Base-by-base conservation (phyloP, 2,113 vertebrate genomes). In the Bubo bubo region DNA sequence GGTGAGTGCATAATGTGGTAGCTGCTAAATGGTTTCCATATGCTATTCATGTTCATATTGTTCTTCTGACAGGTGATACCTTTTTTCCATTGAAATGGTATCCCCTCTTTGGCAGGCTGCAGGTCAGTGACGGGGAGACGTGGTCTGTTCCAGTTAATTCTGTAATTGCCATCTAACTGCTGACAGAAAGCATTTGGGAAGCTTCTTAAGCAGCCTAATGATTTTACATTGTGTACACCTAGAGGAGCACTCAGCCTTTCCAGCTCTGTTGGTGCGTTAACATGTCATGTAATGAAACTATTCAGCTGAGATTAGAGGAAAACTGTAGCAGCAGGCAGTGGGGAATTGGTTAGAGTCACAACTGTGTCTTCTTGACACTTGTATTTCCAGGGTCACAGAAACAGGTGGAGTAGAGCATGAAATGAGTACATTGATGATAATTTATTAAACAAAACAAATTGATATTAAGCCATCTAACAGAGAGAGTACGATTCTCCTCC, bases 121-220 rank as follows among this genome's bases (percentile, higher is more conserved):
- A 2, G 63, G 86, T 85, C 71, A 92, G 72, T 4, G 3, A 58
- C 26, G 75, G 41, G 59, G 30, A 92, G 66, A 81, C 5, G 5
- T 49, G 67, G 66, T 67, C 62, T 47, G 39, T 68, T 91, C 86
- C 94, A 95, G 81, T 68, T 88, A 88, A 95, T 93, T 93, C 94
- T 94, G 35, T 94, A 93, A 92, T 95, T 92, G 89, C 85, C n/a
- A 85, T 95, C 80, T 88, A 81, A 84, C 89, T 93, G 89, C 92
- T 95, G 91, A 93, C 76, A 94, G 93, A 88, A 91, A 80, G 90
- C 34, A 58, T 83, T 82, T 88, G 79, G 76, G 81, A 92, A 91
- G 56, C 67, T 96, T 88, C 94, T 84, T 75, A 88, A 81, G 47
- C 74, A 79, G 66, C 34, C 89, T 87, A 39, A 86, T 88, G 92